phyloP scores from a whole-genome alignment of 2,888 invertebrate genomes.

The Gasteruption jaculator region DNA sequence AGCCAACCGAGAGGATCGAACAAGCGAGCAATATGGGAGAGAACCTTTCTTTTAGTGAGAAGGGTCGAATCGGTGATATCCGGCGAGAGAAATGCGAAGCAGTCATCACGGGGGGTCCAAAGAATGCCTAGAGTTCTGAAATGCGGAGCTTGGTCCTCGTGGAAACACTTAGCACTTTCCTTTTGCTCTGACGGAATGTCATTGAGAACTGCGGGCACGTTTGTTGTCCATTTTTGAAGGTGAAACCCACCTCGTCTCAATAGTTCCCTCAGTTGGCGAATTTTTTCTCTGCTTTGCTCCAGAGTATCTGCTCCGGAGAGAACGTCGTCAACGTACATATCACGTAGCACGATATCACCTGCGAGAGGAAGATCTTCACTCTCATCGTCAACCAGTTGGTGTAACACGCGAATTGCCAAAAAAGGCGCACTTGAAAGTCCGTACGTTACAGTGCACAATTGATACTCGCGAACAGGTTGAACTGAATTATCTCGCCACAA shows the following conservation, averaged over 20 bases:
- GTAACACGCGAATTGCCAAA: conserved; percentile 6
- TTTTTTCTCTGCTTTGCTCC: conserved; percentile 3
- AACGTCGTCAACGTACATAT: conserved; percentile 20
- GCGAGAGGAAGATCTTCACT: conserved; percentile 7
- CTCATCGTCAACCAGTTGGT: conserved; percentile 13
- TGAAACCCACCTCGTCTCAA: conserved; percentile 15
- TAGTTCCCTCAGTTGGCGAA: conserved; percentile 8
- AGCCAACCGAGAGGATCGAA: conserved; percentile 21
- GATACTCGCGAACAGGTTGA: conserved; percentile 3
- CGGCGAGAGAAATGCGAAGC: conserved; percentile 12
- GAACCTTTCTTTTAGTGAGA: conserved; percentile 13
- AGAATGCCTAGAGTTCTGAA: conserved; percentile 16
- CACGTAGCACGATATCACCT: conserved; percentile 5
- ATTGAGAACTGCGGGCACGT: conserved; percentile 2
- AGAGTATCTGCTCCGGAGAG: conserved; percentile 16
- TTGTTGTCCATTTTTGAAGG: conserved; percentile 16
- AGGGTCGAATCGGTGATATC: neutral
- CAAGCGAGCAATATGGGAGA: conserved; percentile 13
- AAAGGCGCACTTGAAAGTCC: conserved; percentile 13
- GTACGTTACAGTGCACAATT: conserved; percentile 13
- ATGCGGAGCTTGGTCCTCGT: conserved; percentile 5
- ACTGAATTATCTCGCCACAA: conserved; percentile 24
- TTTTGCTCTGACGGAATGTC: conserved; percentile 1
- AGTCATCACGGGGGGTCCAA: conserved; percentile 15
- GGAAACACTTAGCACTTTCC: neutral